These are phyloP conservation scores for Pantherophis vulpinus DNA, from an alignment of 2,797 vertebrate species.

Conservation along the genomic window DNA sequence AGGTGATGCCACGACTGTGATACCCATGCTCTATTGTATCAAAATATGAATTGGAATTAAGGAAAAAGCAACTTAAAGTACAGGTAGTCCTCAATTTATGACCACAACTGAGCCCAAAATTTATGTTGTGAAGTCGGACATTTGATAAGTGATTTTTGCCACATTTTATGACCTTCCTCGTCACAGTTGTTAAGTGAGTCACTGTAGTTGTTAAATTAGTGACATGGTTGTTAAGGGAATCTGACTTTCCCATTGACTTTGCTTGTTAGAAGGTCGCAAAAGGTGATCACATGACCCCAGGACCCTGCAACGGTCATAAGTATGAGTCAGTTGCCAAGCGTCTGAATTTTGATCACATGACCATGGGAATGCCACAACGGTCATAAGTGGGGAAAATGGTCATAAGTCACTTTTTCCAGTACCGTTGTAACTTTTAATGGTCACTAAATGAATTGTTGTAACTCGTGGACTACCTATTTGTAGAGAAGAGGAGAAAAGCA, in stretches of 20 bases:
- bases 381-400: too few relatives aligned
- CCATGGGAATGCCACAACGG: too few relatives aligned
- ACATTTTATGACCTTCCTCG: neutral
- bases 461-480: neutral
- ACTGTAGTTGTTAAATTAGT: neutral
- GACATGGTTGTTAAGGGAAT: neutral
- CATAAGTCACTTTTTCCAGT: too few relatives aligned
- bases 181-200: neutral
- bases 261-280: too few relatives aligned
- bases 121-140: neutral
- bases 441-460: too few relatives aligned
- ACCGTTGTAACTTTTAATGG: too few relatives aligned
- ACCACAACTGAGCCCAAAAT: neutral
- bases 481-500: neutral
- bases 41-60: neutral
- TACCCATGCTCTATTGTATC: neutral
- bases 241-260: neutral
- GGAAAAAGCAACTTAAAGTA: neutral
- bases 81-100: neutral
- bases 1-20: too few relatives aligned
- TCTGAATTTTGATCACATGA: too few relatives aligned
- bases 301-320: too few relatives aligned
- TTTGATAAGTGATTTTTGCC: neutral
- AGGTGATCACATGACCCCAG: too few relatives aligned
- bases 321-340: too few relatives aligned